These are phyloP conservation scores for Tachysurus vachellii DNA, from an alignment of 2,113 vertebrate genomes.

Conservation along the genomic window DNA sequence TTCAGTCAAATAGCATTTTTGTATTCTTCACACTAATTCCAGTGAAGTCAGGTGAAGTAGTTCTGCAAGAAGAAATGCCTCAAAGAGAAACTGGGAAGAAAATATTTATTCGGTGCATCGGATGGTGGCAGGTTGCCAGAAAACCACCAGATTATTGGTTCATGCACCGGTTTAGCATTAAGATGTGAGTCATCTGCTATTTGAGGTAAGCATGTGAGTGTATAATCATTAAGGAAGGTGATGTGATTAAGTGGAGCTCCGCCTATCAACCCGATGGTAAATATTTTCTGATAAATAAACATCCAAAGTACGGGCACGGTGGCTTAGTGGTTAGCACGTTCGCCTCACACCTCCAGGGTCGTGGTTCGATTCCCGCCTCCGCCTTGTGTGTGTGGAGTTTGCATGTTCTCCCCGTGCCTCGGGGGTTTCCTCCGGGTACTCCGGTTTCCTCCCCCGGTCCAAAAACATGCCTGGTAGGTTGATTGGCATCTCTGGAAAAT, in stretches of 20 bases:
- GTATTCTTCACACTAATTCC: conserved; percentile 5
- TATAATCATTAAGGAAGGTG: background rate
- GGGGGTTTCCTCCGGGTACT: no score
- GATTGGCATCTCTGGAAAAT: no score
- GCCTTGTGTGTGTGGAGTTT: no score
- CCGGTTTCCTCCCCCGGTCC: no score
- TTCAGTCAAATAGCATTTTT: background rate
- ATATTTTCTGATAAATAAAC: background rate
- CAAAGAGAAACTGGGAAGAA: background rate
- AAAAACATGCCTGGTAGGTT: no score
- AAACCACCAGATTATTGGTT: background rate
- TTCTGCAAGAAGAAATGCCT: background rate
- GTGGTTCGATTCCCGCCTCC: no score
- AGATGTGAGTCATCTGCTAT: background rate
- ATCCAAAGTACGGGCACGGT: no score
- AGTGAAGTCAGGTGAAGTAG: background rate
- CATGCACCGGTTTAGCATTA: background rate
- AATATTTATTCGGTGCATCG: background rate
- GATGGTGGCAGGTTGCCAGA: background rate
- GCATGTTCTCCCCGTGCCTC: no score
- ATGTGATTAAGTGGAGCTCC: background rate
- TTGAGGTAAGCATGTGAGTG: background rate
- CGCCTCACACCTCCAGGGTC: no score
- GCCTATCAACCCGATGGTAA: background rate
- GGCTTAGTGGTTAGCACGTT: no score